Evolutionary conservation across 2,113 vertebrate genomes (phyloP).

Genomic region (Microcebus jonahi): DNA sequence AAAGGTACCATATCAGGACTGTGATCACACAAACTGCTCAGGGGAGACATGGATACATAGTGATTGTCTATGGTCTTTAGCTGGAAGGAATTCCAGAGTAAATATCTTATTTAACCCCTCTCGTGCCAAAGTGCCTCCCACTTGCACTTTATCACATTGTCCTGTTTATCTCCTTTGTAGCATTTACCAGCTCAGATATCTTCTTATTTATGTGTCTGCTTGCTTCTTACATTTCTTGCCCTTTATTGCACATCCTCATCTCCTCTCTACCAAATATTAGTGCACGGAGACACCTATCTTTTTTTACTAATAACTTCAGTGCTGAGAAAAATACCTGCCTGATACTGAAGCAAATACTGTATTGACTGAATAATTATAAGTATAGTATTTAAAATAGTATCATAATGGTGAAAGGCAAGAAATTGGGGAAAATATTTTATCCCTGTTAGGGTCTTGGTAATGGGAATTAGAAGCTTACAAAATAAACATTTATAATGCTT

Average conservation of each 20-base stretch:
- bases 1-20: background rate
- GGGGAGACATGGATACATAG: background rate
- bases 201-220: background rate
- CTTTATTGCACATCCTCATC: background rate
- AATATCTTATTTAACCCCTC: background rate
- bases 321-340: background rate
- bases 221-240: background rate
- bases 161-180: background rate
- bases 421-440: background rate
- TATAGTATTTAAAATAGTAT: conserved; percentile 3
- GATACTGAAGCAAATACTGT: background rate
- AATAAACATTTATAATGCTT: conserved; percentile 22
- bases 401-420: background rate
- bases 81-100: background rate
- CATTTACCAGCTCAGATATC: background rate
- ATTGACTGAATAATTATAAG: background rate
- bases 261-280: background rate
- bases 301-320: background rate
- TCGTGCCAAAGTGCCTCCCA: background rate
- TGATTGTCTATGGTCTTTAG: background rate
- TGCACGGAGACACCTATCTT: background rate
- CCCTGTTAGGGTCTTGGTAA: background rate
- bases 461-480: background rate
- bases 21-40: background rate
- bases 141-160: background rate